Conservation (phyloP, 2,888 invertebrate genomes). For the Smittia sp. region DNA sequence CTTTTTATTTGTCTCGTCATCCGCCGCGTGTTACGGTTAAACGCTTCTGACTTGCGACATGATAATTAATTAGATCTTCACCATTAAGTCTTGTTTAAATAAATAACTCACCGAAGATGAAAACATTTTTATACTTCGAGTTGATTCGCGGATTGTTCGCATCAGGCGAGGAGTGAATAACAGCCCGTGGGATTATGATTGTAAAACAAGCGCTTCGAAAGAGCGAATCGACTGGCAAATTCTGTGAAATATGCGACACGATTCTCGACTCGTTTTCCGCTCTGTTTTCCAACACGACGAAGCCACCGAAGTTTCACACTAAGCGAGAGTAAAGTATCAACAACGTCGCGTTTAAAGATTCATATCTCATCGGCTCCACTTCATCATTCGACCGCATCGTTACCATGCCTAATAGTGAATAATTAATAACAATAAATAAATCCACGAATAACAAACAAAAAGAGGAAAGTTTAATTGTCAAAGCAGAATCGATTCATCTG, state of each 20-base stretch:
- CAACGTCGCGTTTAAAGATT: too few species aligned
- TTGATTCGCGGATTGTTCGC: background rate
- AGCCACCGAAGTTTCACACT: too few species aligned
- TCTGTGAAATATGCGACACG: background rate
- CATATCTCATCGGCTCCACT: too few species aligned
- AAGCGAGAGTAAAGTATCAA: too few species aligned
- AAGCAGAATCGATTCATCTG: too few species aligned
- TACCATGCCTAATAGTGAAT: too few species aligned
- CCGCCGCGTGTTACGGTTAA: slow-evolving; percentile 17
- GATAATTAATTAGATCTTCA: slow-evolving; percentile 32
- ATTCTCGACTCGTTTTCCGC: background rate
- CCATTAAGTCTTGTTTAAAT: slow-evolving; percentile 30
- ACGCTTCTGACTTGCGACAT: slow-evolving; percentile 27
- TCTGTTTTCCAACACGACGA: too few species aligned
- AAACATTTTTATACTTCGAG: too few species aligned
- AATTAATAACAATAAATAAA: too few species aligned
- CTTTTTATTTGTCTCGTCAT: background rate
- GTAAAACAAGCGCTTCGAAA: background rate
- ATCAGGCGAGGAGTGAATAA: background rate
- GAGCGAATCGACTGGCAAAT: background rate
- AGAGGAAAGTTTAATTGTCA: too few species aligned
- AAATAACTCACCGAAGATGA: background rate
- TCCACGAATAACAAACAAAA: too few species aligned
- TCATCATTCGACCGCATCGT: too few species aligned
- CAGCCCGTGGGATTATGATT: background rate